These are phyloP conservation scores for Thunnus thynnus DNA, from an alignment of 2,113 vertebrate species.

Conservation along the genomic window DNA sequence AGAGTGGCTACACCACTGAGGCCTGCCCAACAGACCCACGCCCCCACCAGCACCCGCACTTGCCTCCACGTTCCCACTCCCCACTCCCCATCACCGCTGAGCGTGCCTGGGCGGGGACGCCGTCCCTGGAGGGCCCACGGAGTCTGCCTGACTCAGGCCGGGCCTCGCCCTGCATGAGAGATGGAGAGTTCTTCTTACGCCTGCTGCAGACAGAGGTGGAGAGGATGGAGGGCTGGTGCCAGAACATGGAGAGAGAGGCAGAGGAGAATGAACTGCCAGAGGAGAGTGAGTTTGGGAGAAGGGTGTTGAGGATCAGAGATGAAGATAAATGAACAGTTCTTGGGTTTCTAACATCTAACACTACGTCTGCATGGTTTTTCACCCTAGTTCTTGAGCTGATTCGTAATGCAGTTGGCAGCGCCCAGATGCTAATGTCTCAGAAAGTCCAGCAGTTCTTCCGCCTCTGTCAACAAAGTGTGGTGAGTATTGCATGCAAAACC, in stretches of 20 bases:
- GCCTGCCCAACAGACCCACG: conserved; percentile 76
- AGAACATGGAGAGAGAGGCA: conserved; percentile 96
- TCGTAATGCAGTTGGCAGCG: conserved; percentile 94
- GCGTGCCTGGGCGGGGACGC: conserved; percentile 86
- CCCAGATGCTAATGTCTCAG: conserved; percentile 98
- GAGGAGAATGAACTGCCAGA: conserved; percentile 96
- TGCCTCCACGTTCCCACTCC: conserved; percentile 81
- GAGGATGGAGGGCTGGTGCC: conserved; percentile 98
- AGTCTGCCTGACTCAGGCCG: conserved; percentile 96
- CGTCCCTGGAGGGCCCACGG: conserved; percentile 89
- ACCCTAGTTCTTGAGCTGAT: conserved; percentile 94
- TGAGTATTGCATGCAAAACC: conserved; percentile 76
- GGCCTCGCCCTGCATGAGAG: conserved; percentile 94
- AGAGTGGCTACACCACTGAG: conserved; percentile 91
- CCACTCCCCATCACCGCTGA: conserved; percentile 84
- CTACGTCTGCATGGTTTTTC: conserved; percentile 15
- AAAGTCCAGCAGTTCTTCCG: conserved; percentile 99
- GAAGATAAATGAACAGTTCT: conserved; percentile 17
- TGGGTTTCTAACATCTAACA: conserved; percentile 30
- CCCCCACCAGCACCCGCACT: conserved; percentile 82
- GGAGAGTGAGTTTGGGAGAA: conserved; percentile 89
- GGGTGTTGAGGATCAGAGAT: background rate
- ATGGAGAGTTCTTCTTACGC: conserved; percentile 97
- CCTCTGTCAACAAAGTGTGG: conserved; percentile 99
- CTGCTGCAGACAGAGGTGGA: conserved; percentile 96